phyloP scores from a whole-genome alignment of 2,113 vertebrate species.

The Phalacrocorax pelagicus region DNA sequence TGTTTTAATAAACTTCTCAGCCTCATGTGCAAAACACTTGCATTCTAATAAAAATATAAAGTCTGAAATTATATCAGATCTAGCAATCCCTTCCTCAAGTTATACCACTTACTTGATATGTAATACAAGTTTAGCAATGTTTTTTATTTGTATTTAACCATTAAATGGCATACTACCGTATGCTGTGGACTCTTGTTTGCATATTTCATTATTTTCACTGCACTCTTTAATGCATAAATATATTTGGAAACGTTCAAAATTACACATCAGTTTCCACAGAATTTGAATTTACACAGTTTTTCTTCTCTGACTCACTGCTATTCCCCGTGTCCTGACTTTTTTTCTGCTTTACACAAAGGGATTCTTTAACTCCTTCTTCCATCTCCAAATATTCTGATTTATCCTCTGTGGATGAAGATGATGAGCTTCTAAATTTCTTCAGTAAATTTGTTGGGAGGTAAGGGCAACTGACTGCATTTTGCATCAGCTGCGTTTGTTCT shows the following conservation, averaged over 20 bases:
- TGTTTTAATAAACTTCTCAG: slow-evolving; percentile 56
- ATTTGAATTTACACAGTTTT: slow-evolving; percentile 91
- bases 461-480: slow-evolving; percentile 89
- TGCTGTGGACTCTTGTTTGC: slow-evolving; percentile 75
- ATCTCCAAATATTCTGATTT: slow-evolving; percentile 98
- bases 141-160: slow-evolving; percentile 75
- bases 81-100: slow-evolving; percentile 68
- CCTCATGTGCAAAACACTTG: slow-evolving; percentile 82
- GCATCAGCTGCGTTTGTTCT: slow-evolving; percentile 85
- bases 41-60: slow-evolving; percentile 84
- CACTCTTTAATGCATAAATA: slow-evolving; percentile 82
- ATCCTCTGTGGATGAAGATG: slow-evolving; percentile 92
- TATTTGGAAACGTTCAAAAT: slow-evolving; percentile 73
- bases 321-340: slow-evolving; percentile 89
- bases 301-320: slow-evolving; percentile 91
- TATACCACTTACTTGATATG: slow-evolving; percentile 75
- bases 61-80: slow-evolving; percentile 72
- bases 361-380: slow-evolving; percentile 97
- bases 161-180: slow-evolving; percentile 72
- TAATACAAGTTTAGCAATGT: slow-evolving; percentile 72
- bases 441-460: slow-evolving; percentile 91
- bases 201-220: slow-evolving; percentile 80
- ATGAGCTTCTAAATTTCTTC: slow-evolving; percentile 89
- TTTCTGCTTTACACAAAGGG: slow-evolving; percentile 91
- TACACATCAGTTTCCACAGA: slow-evolving; percentile 98